phyloP scores from a whole-genome alignment of 2,888 invertebrate species.

The Megamerina dolium region DNA sequence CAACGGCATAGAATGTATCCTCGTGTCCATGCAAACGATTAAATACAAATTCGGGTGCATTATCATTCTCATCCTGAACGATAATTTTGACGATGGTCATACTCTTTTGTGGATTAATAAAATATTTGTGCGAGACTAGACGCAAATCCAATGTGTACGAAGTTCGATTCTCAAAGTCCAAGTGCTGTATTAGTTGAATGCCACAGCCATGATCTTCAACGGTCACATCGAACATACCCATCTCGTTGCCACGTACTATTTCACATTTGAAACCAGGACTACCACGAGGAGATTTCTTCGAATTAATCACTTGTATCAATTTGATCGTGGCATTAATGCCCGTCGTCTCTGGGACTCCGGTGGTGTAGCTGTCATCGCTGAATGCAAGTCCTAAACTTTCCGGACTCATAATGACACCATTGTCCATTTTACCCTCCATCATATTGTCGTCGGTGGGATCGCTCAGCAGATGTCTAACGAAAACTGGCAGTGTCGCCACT shows the following conservation, averaged over 20 bases:
- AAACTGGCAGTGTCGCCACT: conserved; percentile 73
- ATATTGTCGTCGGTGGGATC: conserved; percentile 55
- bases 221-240: conserved; percentile 60
- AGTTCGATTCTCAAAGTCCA: conserved; percentile 74
- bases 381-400: conserved; percentile 67
- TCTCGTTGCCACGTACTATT: conserved; percentile 69
- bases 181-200: conserved; percentile 60
- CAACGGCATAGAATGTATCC: conserved; percentile 73
- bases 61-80: conserved; percentile 83
- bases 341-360: conserved; percentile 67
- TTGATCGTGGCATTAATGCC: conserved; percentile 47
- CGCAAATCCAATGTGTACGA: conserved; percentile 71
- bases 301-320: conserved; percentile 47
- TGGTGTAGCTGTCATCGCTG: conserved; percentile 77
- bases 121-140: conserved; percentile 72
- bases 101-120: conserved; percentile 71
- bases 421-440: conserved; percentile 32
- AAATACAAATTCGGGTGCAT: conserved; percentile 74
- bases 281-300: conserved; percentile 40
- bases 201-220: conserved; percentile 79
- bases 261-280: conserved; percentile 64
- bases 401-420: conserved; percentile 37
- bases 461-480: conserved; percentile 73
- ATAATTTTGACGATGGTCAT: conserved; percentile 72
- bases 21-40: conserved; percentile 58